phyloP scores from a whole-genome alignment of 2,888 invertebrate species.

The Tipula confusa region DNA sequence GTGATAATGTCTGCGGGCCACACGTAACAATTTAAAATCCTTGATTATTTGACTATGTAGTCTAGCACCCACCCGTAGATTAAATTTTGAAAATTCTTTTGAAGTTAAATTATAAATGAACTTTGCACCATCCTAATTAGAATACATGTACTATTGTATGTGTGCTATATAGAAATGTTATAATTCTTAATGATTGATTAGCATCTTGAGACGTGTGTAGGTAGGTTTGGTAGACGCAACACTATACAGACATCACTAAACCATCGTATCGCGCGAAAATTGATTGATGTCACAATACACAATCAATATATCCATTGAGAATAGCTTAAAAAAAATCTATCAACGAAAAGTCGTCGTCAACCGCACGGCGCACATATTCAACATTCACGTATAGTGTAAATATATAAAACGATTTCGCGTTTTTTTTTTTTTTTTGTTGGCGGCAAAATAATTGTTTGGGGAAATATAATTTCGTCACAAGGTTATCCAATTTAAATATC shows the following conservation, averaged over 20 bases:
- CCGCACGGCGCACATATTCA: background rate
- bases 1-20: background rate
- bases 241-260: background rate
- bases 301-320: background rate
- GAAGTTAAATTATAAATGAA: background rate
- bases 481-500: slow-evolving; percentile 26
- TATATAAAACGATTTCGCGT: background rate
- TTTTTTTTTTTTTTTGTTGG: slow-evolving; percentile 17
- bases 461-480: slow-evolving; percentile 28
- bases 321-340: background rate
- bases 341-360: background rate
- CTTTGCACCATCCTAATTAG: background rate
- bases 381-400: background rate
- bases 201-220: background rate
- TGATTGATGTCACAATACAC: background rate
- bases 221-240: background rate
- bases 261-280: background rate
- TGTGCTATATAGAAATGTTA: too few relatives aligned
- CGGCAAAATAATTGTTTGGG: slow-evolving; percentile 29
- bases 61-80: background rate
- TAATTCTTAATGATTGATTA: background rate
- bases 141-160: too few relatives aligned
- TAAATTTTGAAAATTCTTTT: too few relatives aligned
- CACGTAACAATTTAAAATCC: background rate
- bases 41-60: background rate